These are phyloP conservation scores for Cotesia typhae DNA, from an alignment of 1,140 invertebrate genomes.

Conservation along the genomic window DNA sequence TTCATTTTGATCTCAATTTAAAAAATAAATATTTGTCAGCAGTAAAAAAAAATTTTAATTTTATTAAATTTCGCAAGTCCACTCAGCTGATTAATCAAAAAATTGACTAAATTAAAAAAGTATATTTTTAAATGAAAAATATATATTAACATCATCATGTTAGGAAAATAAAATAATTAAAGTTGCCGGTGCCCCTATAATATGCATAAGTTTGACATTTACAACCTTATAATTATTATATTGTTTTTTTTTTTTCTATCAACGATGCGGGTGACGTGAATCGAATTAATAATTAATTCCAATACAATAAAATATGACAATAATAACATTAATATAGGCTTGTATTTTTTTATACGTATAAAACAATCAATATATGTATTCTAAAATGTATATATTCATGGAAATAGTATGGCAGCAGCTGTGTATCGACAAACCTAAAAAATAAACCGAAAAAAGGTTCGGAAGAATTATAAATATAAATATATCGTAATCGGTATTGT, in stretches of 20 bases:
- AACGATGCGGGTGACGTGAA: slow-evolving; percentile 61
- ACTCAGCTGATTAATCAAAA: too few relatives aligned
- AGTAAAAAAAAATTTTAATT: too few relatives aligned
- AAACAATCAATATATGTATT: background rate
- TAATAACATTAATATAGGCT: background rate
- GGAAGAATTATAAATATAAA: background rate
- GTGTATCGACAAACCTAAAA: slow-evolving; percentile 5
- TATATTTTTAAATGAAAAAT: background rate
- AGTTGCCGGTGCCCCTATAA: slow-evolving; percentile 24
- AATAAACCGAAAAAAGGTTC: background rate
- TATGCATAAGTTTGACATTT: slow-evolving; percentile 22
- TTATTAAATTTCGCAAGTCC: too few relatives aligned
- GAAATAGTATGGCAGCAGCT: slow-evolving; percentile 8
- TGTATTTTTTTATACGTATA: background rate
- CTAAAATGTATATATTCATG: background rate
- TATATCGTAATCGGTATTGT: background rate
- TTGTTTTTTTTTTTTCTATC: slow-evolving; percentile 14
- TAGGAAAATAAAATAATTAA: background rate
- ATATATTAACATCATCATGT: background rate
- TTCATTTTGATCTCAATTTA: too few relatives aligned
- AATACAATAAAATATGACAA: too few relatives aligned
- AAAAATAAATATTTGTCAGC: too few relatives aligned
- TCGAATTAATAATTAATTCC: slow-evolving; percentile 58
- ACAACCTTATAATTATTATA: slow-evolving; percentile 36
- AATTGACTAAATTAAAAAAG: too few relatives aligned